A percentile compares a stretch with the other conserved stretches of the same genome.
phyloP scores from a whole-genome alignment of 1,140 invertebrate species.

The Tyrophagus putrescentiae region DNA sequence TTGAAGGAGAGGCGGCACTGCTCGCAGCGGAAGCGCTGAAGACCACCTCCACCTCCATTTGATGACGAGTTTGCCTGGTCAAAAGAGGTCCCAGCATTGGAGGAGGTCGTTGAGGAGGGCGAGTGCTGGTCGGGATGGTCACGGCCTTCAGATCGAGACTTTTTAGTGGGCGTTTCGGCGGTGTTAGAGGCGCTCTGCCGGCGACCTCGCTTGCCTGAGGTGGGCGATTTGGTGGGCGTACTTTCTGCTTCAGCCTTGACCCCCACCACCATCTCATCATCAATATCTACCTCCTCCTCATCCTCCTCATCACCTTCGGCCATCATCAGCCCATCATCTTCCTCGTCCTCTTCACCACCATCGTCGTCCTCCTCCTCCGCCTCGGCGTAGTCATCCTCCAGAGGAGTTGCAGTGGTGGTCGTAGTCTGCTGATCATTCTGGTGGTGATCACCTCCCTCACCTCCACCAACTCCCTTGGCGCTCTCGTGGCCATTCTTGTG shows the following conservation, averaged over 20 bases:
- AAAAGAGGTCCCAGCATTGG: too few species aligned
- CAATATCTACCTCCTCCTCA: background rate
- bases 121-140: background rate
- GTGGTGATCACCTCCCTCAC: slow-evolving; percentile 4
- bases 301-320: too few species aligned
- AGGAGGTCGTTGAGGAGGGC: background rate
- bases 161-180: background rate
- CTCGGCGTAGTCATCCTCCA: background rate
- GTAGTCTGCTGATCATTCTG: background rate
- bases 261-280: background rate
- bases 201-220: too few species aligned
- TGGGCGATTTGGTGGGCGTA: too few species aligned
- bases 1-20: slow-evolving; percentile 27
- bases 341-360: background rate
- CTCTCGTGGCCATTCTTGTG: background rate
- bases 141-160: background rate
- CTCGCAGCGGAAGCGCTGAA: slow-evolving; percentile 21
- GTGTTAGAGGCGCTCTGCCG: background rate
- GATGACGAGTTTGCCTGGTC: background rate
- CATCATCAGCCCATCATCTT: background rate
- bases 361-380: background rate
- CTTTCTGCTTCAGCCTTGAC: background rate
- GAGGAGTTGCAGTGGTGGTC: background rate
- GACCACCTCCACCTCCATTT: background rate
- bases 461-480: background rate